Base-by-base conservation (phyloP, 2,888 invertebrate species). In the Octonoba sinensis region DNA sequence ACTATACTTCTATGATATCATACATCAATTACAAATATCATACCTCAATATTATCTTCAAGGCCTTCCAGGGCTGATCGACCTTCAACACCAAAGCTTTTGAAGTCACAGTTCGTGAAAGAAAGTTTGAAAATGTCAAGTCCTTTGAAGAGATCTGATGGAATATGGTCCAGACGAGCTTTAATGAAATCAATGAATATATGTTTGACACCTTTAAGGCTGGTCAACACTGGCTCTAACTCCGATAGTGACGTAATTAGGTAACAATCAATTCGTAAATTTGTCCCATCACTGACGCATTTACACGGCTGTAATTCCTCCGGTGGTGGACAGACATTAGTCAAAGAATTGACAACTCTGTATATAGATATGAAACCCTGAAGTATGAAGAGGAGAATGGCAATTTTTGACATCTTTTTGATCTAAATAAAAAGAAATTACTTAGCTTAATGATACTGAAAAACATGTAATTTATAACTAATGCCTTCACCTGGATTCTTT, bases 91-190 rank as follows among this genome's bases (percentile, higher is more conserved):
- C 81, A 1, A 81, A 49, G 8, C 22, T 46, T 62, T 65, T 57
- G 16, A 82, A 44, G 13, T 75, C 51, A 18, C 81, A 82, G 27
- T 82, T 75, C 18, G 74, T 74, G 74, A 82, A 82, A 18, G 81
- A 82, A 13, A 82, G 16, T 22, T 74, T 74, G 1, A 57, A 71
- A 18, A 74, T 47, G 24, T 82, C 65, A 15, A 82, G 57, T 0
- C 81, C 81, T n/a, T 60, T 47, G 46, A 82, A 82, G 1, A 82
- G 36, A 54, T 82, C 81, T 3, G 81, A 82, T 4, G 81, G 81
- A 15, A 82, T 22, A 8, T 49, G 36, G 8, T 64, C 74, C 20
- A 75, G 15, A 3, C 71, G 70, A 16, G 74, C 27, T 18, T 64
- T 64, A 3, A 75, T 15, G 54, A 82, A 75, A 51, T 82, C 81